A percentile compares a stretch with the other conserved stretches of the same genome.
Conservation (phyloP, 2,113 vertebrate genomes). For the Cyanoderma ruficeps region DNA sequence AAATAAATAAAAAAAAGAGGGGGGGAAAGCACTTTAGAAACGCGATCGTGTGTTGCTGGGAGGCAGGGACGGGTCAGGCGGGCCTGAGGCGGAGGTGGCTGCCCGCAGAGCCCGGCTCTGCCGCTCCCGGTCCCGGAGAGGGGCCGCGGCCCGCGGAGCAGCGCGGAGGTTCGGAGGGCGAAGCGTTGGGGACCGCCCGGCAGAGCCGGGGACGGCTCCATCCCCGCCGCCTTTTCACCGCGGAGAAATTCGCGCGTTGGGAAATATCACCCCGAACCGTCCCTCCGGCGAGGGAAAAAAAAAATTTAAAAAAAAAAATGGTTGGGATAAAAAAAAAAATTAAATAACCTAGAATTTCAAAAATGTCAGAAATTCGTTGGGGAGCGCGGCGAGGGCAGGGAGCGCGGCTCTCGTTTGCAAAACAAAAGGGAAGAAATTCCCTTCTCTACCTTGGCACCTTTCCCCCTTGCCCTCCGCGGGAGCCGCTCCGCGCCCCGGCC, state of each 20-base stretch:
- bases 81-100: neutral
- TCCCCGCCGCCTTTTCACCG: neutral
- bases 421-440: too few species aligned
- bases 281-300: accelerated
- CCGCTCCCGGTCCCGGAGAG: neutral
- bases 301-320: neutral
- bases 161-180: neutral
- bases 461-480: too few species aligned
- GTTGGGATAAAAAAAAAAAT: too few species aligned
- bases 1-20: accelerated
- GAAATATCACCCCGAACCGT: neutral
- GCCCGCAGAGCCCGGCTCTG: neutral
- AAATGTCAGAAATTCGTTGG: too few species aligned
- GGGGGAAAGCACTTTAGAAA: neutral
- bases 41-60: neutral
- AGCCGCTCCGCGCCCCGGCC: too few species aligned
- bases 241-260: accelerated
- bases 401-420: too few species aligned
- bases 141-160: neutral
- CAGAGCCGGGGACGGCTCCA: neutral
- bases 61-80: neutral
- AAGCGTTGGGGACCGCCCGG: neutral
- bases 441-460: too few species aligned
- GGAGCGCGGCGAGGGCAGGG: too few species aligned
- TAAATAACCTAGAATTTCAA: too few species aligned